Base-by-base conservation (phyloP, 2,888 invertebrate species). In the Mechanitis mazaeus region DNA sequence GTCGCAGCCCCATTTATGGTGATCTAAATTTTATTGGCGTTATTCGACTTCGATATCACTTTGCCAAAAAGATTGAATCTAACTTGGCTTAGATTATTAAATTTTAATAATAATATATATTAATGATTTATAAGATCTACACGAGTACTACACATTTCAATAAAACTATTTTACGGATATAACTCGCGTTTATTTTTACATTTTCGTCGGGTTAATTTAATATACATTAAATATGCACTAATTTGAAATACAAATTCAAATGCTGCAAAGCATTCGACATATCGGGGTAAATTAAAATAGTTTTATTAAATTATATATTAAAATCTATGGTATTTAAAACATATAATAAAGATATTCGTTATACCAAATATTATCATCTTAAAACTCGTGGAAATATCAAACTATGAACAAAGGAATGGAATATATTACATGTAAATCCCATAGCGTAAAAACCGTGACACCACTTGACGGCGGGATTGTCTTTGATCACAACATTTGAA, bases 401-500 rank as follows among this genome's bases (percentile, higher is more conserved):
- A 42, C 56, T 64, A 59, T 56, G 55, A 65, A 64, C 68, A 65
- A 68, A 64, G 69, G 67, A 65, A 64, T 66, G 68, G 67, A 65
- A 64, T 66, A 64, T 65, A 67, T 67, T 64, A 61, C 69, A 64
- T 62, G 67, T 63, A 69, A 69, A 70, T 69, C 64, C 62, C 47
- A n/a, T 33, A 50, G 59, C 69, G 75, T 76, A 79, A 81, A 81
- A 82, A 82, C 72, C 74, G 65, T 77, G 77, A 77, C 77, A 74
- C 71, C 71, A 68, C 65, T 64, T 63, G 79, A 84, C 82, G 76
- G 77, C 78, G 78, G 81, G 76, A 84, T 84, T 84, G 84, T 85
- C 85, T 85, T 85, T 85, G 85, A 85, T 85, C 85, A 82, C 75
- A 80, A 80, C 74, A 79, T 72, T 75, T 84, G 83, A 83, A 85